phyloP scores from a whole-genome alignment of 1,140 invertebrate species.

The Drosophila melanogaster region Release_6_plus_ISO1_MT NT_033777.3:26609501-26610000 shows the following conservation, averaged over 20 bases:
- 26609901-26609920: conserved; percentile 74
- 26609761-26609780: conserved; percentile 67
- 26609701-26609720: conserved; percentile 18
- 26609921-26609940: conserved; percentile 33
- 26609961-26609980: conserved; percentile 64
- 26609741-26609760: conserved; percentile 23
- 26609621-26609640: not conserved
- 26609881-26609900: conserved; percentile 58
- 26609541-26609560: conserved; percentile 41
- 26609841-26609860: conserved; percentile 73
- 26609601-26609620: conserved; percentile 1
- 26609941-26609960: conserved; percentile 52
- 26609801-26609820: conserved; percentile 48
- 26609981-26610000: conserved; percentile 59
- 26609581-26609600: not conserved
- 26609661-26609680: conserved; percentile 4
- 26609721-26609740: conserved; percentile 37
- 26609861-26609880: conserved; percentile 18
- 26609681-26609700: not conserved
- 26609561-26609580: conserved; percentile 16
- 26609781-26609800: conserved; percentile 50
- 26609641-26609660: conserved; percentile 30
- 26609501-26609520: conserved; percentile 19
- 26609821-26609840: conserved; percentile 79
- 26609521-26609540: conserved; percentile 39